Conservation (phyloP, 1,140 invertebrate genomes). For the Thaumetopoea pityocampa region DNA sequence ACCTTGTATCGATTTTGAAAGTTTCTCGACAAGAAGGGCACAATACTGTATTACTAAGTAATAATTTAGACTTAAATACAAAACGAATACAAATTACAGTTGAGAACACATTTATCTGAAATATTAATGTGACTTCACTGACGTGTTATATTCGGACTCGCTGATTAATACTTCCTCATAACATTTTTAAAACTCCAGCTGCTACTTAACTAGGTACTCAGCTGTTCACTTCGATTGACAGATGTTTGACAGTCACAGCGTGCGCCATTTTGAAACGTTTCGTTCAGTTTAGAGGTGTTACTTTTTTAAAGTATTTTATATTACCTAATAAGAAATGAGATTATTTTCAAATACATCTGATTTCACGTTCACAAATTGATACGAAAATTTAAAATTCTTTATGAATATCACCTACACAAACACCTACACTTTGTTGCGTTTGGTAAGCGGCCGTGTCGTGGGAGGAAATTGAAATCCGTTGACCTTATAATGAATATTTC, state of each 20-base stretch:
- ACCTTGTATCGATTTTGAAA: slow-evolving; percentile 17
- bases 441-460: slow-evolving; percentile 13
- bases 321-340: too few relatives aligned
- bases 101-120: too few relatives aligned
- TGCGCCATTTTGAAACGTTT: slow-evolving; percentile 16
- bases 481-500: slow-evolving; percentile 24
- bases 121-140: slow-evolving; percentile 16
- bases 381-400: too few relatives aligned
- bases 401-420: slow-evolving; percentile 24
- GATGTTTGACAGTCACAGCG: slow-evolving; percentile 4
- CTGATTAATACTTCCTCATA: slow-evolving; percentile 5
- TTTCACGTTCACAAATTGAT: too few relatives aligned
- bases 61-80: too few relatives aligned
- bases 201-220: too few relatives aligned
- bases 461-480: slow-evolving; percentile 23
- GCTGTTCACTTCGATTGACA: too few relatives aligned
- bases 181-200: slow-evolving; percentile 7
- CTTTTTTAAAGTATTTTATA: too few relatives aligned
- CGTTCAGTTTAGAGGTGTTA: slow-evolving; percentile 15
- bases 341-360: too few relatives aligned
- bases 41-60: too few relatives aligned
- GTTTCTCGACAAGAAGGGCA: slow-evolving; percentile 12
- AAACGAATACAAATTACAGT: slow-evolving; percentile 1
- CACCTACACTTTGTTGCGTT: slow-evolving; percentile 21
- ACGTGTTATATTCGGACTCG: slow-evolving; percentile 23